phyloP scores from a whole-genome alignment of 1,140 invertebrate species.

The Theocolax elegans region DNA sequence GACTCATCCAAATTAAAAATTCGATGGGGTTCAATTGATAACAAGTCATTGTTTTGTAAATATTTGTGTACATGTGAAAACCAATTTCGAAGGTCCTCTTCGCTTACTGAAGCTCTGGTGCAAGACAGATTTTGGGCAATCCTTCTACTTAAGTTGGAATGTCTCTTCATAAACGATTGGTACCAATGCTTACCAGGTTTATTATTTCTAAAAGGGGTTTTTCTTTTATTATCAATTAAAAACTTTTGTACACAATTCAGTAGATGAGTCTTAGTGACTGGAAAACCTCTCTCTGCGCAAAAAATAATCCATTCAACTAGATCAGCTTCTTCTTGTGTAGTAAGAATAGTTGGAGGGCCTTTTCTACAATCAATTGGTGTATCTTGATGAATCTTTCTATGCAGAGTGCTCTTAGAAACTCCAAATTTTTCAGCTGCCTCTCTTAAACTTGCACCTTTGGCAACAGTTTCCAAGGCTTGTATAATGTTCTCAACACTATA shows the following conservation, averaged over 20 bases:
- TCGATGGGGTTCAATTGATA: constrained; percentile 29
- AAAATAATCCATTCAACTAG: not conserved
- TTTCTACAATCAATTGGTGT: not conserved
- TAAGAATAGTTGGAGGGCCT: not conserved
- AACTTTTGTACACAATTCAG: not conserved
- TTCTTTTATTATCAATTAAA: not conserved
- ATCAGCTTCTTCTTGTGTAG: not conserved
- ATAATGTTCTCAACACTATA: no score
- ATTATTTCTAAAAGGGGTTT: not conserved
- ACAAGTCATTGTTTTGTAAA: constrained; percentile 6
- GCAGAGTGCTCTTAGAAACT: constrained; percentile 16
- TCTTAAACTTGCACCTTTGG: not conserved
- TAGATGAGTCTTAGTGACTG: not conserved
- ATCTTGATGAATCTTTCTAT: not conserved
- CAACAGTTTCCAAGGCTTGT: no score
- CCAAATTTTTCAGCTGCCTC: constrained; percentile 1
- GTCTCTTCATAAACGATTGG: not conserved
- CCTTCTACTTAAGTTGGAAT: not conserved
- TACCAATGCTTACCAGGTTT: not conserved
- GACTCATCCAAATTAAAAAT: constrained; percentile 58
- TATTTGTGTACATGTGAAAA: not conserved
- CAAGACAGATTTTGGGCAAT: not conserved
- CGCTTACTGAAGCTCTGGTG: constrained; percentile 1
- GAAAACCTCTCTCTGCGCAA: not conserved
- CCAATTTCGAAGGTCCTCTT: not conserved